Percentiles rank a stretch among this genome's conserved stretches.
phyloP scores from a whole-genome alignment of 2,888 invertebrate species.

The Cinara cedri region DNA sequence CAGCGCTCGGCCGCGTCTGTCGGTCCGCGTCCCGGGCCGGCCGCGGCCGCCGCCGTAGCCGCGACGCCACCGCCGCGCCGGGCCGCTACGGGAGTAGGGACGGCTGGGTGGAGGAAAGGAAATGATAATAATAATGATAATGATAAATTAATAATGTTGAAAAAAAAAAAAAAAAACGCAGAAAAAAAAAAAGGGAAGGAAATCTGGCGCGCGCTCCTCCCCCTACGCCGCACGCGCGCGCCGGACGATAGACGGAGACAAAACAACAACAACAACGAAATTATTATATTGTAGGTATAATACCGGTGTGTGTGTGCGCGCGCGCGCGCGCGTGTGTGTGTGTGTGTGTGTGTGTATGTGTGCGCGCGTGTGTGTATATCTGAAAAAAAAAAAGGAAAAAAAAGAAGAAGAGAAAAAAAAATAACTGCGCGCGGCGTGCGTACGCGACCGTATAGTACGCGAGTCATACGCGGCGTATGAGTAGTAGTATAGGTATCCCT shows the following conservation, averaged over 20 bases:
- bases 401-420: too few relatives aligned
- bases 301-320: neutral
- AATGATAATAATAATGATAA: neutral
- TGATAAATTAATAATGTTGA: neutral
- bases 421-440: neutral
- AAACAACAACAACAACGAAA: slow-evolving; percentile 39
- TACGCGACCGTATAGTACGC: too few relatives aligned
- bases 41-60: neutral
- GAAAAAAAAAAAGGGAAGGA: slow-evolving; percentile 50
- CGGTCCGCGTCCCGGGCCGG: neutral
- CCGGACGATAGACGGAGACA: slow-evolving; percentile 19
- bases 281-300: neutral
- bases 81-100: neutral
- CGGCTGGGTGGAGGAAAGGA: neutral
- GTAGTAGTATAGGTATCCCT: slow-evolving; percentile 28
- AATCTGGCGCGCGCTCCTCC: slow-evolving; percentile 38
- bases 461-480: neutral
- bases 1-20: slow-evolving; percentile 46
- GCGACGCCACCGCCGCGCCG: neutral
- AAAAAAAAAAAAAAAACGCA: neutral
- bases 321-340: neutral
- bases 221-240: slow-evolving; percentile 28
- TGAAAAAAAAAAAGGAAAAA: too few relatives aligned
- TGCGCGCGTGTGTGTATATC: too few relatives aligned
- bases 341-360: neutral